These are phyloP conservation scores for Arrhopalites spinosus DNA, from an alignment of 2,888 invertebrate genomes.

Conservation along the genomic window DNA sequence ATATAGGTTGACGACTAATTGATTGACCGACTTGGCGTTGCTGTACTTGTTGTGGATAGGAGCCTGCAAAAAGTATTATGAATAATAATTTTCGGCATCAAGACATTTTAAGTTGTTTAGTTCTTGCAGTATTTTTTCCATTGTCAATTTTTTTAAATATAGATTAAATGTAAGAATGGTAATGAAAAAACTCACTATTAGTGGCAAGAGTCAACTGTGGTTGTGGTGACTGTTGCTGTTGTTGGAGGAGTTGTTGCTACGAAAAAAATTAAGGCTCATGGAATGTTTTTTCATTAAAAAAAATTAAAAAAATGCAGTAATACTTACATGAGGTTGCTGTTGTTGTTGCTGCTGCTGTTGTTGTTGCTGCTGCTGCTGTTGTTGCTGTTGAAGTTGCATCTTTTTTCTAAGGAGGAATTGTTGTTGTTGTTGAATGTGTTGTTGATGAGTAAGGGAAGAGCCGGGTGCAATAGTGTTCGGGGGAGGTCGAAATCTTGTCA, in stretches of 20 bases:
- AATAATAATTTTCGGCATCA: too few species aligned
- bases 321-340: conserved; percentile 28
- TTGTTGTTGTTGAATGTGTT: conserved; percentile 27
- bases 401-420: conserved; percentile 9
- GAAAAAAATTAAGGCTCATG: too few species aligned
- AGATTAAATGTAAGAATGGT: too few species aligned
- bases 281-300: background rate
- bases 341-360: conserved; percentile 51
- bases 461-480: conserved; percentile 34
- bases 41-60: conserved; percentile 60
- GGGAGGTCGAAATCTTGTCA: conserved; percentile 31
- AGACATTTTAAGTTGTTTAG: too few species aligned
- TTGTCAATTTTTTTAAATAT: too few species aligned
- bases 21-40: conserved; percentile 37
- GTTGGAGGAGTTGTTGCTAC: conserved; percentile 61
- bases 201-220: conserved; percentile 62
- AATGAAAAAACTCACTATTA: too few species aligned
- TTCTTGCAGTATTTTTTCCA: too few species aligned
- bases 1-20: conserved; percentile 58
- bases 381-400: conserved; percentile 42
- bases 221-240: conserved; percentile 40
- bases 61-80: too few species aligned
- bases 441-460: conserved; percentile 5
- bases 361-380: conserved; percentile 22
- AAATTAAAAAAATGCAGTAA: background rate